Evolutionary conservation across 1,140 invertebrate species (phyloP).

Genomic region (Caenorhabditis remanei): DNA sequence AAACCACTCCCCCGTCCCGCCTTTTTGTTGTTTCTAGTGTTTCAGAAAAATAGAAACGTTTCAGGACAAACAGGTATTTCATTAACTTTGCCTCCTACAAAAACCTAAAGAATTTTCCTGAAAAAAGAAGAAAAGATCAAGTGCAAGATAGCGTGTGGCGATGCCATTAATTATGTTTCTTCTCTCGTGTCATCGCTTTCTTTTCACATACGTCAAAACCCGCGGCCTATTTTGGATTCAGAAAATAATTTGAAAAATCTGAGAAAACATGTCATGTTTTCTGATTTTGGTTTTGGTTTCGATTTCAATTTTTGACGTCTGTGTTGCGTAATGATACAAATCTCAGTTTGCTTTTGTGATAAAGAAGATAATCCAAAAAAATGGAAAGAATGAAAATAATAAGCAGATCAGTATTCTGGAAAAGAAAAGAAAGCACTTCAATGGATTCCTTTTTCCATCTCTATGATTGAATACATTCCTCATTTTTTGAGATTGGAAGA

Average conservation of each 20-base stretch:
- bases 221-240: background rate
- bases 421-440: no score
- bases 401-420: no score
- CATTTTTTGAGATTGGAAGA: no score
- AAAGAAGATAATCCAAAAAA: background rate
- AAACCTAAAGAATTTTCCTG: background rate
- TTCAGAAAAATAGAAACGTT: no score
- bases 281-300: background rate
- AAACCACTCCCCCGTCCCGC: background rate
- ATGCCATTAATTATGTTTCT: conserved; percentile 33
- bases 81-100: background rate
- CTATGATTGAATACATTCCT: no score
- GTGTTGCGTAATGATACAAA: background rate
- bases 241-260: background rate
- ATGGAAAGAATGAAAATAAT: no score
- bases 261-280: background rate
- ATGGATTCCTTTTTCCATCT: no score
- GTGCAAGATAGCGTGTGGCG: conserved; percentile 23
- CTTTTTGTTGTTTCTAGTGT: no score
- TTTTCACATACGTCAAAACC: background rate
- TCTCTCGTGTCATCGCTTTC: background rate
- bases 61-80: no score
- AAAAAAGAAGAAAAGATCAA: conserved; percentile 25
- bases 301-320: background rate
- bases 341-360: background rate